A percentile compares a stretch with the other conserved stretches of the same genome.
phyloP scores from a whole-genome alignment of 2,888 invertebrate genomes.

The Ophioninae sp. region DNA sequence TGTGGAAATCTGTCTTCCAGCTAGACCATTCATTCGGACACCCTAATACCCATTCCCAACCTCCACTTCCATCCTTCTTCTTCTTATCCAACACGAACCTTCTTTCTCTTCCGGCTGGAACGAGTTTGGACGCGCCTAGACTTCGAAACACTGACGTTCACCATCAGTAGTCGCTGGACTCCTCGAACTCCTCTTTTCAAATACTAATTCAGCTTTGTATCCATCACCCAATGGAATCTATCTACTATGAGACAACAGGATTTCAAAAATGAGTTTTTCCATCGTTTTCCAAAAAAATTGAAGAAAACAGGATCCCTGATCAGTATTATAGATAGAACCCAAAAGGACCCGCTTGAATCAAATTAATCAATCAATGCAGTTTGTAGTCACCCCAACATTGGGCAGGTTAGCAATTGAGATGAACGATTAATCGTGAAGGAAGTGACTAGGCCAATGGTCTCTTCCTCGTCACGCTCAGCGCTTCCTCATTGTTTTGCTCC shows the following conservation, averaged over 20 bases:
- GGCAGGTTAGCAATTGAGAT: too few species aligned
- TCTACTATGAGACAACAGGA: too few species aligned
- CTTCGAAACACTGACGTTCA: slow-evolving; percentile 17
- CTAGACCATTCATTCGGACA: slow-evolving; percentile 35
- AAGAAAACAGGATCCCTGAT: too few species aligned
- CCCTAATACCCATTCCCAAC: slow-evolving; percentile 33
- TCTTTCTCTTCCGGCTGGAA: slow-evolving; percentile 25
- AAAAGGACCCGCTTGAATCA: too few species aligned
- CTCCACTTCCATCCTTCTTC: slow-evolving; percentile 2
- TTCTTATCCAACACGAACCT: slow-evolving; percentile 4
- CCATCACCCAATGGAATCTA: too few species aligned
- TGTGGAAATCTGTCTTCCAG: slow-evolving; percentile 53
- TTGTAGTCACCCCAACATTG: too few species aligned
- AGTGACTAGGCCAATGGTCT: slow-evolving; percentile 39
- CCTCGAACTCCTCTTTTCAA: too few species aligned
- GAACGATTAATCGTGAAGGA: neutral
- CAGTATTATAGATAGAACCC: too few species aligned
- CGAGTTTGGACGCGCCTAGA: slow-evolving; percentile 15
- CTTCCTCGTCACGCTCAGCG: slow-evolving; percentile 44
- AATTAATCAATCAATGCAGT: too few species aligned
- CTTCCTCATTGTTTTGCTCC: slow-evolving; percentile 35
- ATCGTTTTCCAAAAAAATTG: too few species aligned
- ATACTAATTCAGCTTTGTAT: too few species aligned
- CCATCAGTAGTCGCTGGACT: neutral
- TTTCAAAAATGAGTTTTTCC: too few species aligned